These are phyloP conservation scores for Drosophila gunungcola DNA, from an alignment of 1,140 invertebrate genomes.

Conservation along the genomic window DNA sequence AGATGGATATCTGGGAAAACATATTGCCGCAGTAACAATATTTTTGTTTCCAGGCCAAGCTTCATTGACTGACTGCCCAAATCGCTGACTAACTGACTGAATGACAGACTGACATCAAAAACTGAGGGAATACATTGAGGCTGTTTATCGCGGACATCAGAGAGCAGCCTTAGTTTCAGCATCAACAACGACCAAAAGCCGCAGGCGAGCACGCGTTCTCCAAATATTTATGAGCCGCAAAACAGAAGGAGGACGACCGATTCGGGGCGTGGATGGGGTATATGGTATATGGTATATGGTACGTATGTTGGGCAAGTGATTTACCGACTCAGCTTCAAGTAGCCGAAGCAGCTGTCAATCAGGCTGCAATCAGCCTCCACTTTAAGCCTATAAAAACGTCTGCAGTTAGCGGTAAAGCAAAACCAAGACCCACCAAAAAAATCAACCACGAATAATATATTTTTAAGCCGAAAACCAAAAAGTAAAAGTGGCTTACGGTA, in stretches of 20 bases:
- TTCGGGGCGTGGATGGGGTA: neutral
- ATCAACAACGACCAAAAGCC: conserved; percentile 41
- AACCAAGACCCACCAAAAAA: conserved; percentile 21
- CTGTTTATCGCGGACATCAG: conserved; percentile 57
- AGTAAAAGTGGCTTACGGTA: conserved; percentile 82
- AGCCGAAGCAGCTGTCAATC: conserved; percentile 75
- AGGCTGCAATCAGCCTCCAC: conserved; percentile 77
- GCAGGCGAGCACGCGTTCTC: conserved; percentile 67
- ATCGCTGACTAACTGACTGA: conserved; percentile 24
- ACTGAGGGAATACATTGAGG: conserved; percentile 32
- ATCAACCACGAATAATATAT: conserved; percentile 12
- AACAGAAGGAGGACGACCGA: conserved; percentile 12
- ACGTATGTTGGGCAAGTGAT: conserved; percentile 47
- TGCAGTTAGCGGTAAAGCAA: conserved; percentile 57
- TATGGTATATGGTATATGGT: no score
- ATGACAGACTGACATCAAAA: conserved; percentile 47
- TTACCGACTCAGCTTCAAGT: conserved; percentile 76
- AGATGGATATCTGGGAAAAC: conserved; percentile 61
- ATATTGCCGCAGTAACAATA: conserved; percentile 58
- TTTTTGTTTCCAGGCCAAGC: conserved; percentile 51
- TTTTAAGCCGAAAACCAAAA: conserved; percentile 40
- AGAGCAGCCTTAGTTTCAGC: conserved; percentile 44
- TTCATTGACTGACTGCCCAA: conserved; percentile 14
- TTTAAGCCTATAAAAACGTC: conserved; percentile 77
- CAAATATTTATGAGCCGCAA: conserved; percentile 69